These are phyloP conservation scores for Noturus placidus DNA, from an alignment of 2,113 vertebrate species.

Conservation along the genomic window DNA sequence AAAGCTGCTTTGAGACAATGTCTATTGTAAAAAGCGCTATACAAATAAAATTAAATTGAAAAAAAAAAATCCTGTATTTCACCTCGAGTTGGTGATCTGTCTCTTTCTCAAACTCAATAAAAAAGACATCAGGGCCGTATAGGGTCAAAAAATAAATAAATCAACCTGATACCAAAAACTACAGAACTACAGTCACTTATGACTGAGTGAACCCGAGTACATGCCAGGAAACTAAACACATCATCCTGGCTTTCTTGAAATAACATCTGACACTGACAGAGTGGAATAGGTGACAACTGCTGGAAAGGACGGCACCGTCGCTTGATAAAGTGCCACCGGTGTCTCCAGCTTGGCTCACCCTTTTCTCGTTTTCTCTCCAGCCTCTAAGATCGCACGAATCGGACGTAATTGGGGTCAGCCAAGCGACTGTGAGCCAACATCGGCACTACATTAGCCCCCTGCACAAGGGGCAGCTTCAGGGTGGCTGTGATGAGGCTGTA, in stretches of 20 bases:
- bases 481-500: slow-evolving; percentile 11
- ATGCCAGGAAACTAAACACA: slow-evolving; percentile 65
- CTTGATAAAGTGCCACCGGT: slow-evolving; percentile 68
- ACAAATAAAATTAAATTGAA: too few relatives aligned
- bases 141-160: not conserved
- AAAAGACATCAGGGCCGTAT: not conserved
- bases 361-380: not conserved
- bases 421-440: slow-evolving; percentile 5
- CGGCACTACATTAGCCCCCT: slow-evolving; percentile 33
- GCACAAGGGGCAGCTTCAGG: not conserved
- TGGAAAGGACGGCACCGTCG: slow-evolving; percentile 71
- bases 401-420: slow-evolving; percentile 33
- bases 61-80: too few relatives aligned
- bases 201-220: slow-evolving; percentile 66
- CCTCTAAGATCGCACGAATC: not conserved
- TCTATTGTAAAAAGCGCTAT: too few relatives aligned
- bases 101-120: slow-evolving; percentile 46
- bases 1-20: too few relatives aligned
- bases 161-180: not conserved
- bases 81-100: not conserved
- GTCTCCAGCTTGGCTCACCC: slow-evolving; percentile 6
- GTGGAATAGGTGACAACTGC: slow-evolving; percentile 79
- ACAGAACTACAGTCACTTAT: too few relatives aligned
- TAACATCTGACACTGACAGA: slow-evolving; percentile 76
- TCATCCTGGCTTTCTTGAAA: slow-evolving; percentile 67